These are phyloP conservation scores for Caenorhabditis sulstoni DNA, from an alignment of 2,888 invertebrate genomes.

Conservation along the genomic window DNA sequence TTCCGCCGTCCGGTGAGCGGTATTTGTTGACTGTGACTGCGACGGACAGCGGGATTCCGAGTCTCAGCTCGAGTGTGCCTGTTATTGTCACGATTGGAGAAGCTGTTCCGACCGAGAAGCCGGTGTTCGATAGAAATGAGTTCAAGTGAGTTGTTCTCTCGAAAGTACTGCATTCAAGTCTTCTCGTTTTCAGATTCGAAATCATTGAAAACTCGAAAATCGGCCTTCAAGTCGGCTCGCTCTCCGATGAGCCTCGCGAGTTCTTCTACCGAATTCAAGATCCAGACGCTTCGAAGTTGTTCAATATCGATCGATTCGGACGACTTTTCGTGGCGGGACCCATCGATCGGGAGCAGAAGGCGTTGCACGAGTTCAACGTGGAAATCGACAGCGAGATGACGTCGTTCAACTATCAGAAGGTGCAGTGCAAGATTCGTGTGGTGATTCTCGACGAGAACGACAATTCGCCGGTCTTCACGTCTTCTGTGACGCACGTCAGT, in stretches of 20 bases:
- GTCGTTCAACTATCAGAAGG: conserved; percentile 16
- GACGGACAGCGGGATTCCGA: conserved; percentile 67
- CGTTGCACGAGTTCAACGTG: conserved; percentile 23
- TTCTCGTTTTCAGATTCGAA: no score
- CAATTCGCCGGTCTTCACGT: conserved; percentile 57
- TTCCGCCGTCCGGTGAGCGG: conserved; percentile 45
- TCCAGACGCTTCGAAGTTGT: conserved; percentile 39
- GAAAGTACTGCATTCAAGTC: no score
- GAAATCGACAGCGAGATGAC: conserved; percentile 46
- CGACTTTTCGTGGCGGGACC: conserved; percentile 56
- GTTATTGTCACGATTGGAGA: conserved; percentile 55
- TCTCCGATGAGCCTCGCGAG: conserved; percentile 42
- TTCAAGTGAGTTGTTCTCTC: no score
- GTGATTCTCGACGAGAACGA: conserved; percentile 65
- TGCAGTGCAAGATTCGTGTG: conserved; percentile 44
- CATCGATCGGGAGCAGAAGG: conserved; percentile 27
- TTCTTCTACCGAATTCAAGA: conserved; percentile 57
- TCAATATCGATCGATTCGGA: conserved; percentile 60
- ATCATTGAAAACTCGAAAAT: conserved; percentile 52
- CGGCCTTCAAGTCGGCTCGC: conserved; percentile 54
- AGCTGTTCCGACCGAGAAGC: conserved; percentile 12
- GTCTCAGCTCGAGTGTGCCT: conserved; percentile 57
- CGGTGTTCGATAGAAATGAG: conserved; percentile 27
- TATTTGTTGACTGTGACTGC: conserved; percentile 69
- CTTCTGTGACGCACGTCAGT: conserved; percentile 80